phyloP scores from a whole-genome alignment of 2,113 vertebrate species.

The Ondatra zibethicus region DNA sequence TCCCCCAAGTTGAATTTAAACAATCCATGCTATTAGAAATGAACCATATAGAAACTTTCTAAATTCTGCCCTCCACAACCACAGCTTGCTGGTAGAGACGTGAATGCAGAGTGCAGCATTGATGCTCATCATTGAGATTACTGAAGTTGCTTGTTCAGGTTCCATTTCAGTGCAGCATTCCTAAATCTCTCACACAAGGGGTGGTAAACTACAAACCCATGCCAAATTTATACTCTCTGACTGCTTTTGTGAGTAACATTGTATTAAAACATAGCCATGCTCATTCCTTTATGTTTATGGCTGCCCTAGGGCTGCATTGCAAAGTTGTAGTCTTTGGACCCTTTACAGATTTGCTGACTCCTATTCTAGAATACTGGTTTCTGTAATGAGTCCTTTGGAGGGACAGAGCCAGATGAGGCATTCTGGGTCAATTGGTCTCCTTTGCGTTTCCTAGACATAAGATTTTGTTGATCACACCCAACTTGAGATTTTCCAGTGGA shows the following conservation, averaged over 20 bases:
- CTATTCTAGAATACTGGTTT: no score
- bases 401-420: no score
- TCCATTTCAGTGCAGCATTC: not conserved
- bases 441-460: no score
- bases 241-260: slow-evolving; percentile 32
- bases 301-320: not conserved
- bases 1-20: not conserved
- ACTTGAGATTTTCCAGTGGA: no score
- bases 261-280: not conserved
- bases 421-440: no score
- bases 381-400: no score
- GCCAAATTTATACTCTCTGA: not conserved
- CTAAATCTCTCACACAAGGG: fast-evolving
- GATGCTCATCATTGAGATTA: fast-evolving
- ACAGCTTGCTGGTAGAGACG: not conserved
- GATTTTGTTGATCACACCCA: no score
- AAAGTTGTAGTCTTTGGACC: no score
- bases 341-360: no score
- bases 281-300: not conserved
- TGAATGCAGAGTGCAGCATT: fast-evolving
- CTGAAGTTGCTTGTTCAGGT: not conserved
- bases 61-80: not conserved
- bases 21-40: not conserved
- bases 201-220: not conserved
- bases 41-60: fast-evolving